Conservation (phyloP, 1,140 invertebrate species). For the Drosophila kohkoa region DNA sequence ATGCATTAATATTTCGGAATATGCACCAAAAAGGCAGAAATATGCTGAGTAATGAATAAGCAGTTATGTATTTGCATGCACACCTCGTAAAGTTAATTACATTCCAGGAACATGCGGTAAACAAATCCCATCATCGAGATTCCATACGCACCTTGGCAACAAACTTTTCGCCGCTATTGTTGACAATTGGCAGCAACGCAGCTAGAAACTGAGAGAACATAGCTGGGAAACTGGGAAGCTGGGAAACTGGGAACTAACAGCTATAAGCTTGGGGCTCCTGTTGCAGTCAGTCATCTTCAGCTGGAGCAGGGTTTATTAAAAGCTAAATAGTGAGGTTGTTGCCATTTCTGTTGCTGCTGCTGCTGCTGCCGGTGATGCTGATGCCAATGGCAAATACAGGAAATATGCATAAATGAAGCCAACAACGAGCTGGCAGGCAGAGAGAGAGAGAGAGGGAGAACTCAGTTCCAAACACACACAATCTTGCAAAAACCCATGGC, state of each 20-base stretch:
- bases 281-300: conserved; percentile 37
- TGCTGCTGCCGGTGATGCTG: conserved; percentile 35
- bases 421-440: conserved; percentile 1
- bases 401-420: conserved; percentile 67
- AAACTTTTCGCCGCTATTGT: conserved; percentile 52
- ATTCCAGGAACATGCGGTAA: conserved; percentile 50
- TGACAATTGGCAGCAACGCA: conserved; percentile 59
- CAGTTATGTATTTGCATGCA: conserved; percentile 18
- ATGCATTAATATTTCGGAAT: too few species aligned
- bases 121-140: conserved; percentile 48
- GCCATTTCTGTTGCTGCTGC: conserved; percentile 37
- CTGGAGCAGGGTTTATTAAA: conserved; percentile 65
- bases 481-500: conserved; percentile 46
- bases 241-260: not conserved
- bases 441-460: not conserved
- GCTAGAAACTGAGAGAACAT: not conserved
- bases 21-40: too few species aligned
- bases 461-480: conserved; percentile 7
- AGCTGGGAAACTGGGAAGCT: not conserved
- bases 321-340: conserved; percentile 71
- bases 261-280: conserved; percentile 14
- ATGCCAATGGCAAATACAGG: conserved; percentile 64
- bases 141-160: conserved; percentile 47
- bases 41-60: too few species aligned
- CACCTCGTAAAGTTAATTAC: conserved; percentile 72